phyloP scores from a whole-genome alignment of 1,140 invertebrate species.

The Drosophila ercepeae region DNA sequence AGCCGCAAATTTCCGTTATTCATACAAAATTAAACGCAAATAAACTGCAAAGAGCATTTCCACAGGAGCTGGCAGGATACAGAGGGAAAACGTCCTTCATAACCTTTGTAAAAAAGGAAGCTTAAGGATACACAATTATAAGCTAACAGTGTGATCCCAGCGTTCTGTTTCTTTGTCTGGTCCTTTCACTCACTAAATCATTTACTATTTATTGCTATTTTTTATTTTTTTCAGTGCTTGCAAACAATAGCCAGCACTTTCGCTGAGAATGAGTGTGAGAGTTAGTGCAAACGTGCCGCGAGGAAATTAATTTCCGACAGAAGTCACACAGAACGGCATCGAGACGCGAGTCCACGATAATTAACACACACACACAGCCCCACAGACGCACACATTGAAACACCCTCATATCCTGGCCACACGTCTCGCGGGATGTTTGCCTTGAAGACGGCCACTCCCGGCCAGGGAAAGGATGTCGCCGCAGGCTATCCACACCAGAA shows the following conservation, averaged over 20 bases:
- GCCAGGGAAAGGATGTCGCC: slow-evolving; percentile 55
- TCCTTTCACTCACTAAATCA: not conserved
- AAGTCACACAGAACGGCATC: slow-evolving; percentile 75
- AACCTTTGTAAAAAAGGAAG: not conserved
- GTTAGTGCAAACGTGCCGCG: slow-evolving; percentile 39
- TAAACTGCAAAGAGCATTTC: slow-evolving; percentile 49
- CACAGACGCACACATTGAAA: not conserved
- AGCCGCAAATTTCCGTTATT: slow-evolving; percentile 80
- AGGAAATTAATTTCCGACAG: slow-evolving; percentile 83
- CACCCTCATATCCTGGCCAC: slow-evolving; percentile 37
- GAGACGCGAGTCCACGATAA: slow-evolving; percentile 66
- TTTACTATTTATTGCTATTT: not conserved
- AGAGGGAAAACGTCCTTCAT: not conserved
- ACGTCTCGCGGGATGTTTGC: slow-evolving; percentile 51
- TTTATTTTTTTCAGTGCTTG: not conserved
- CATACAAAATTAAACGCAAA: slow-evolving; percentile 78
- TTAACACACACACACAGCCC: slow-evolving; percentile 28
- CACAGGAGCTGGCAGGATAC: slow-evolving; percentile 26
- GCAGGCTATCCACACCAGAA: slow-evolving; percentile 38
- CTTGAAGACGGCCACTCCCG: slow-evolving; percentile 61
- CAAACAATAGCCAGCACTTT: slow-evolving; percentile 40
- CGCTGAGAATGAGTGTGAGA: slow-evolving; percentile 15
- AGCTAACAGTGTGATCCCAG: too few relatives aligned
- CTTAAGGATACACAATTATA: too few relatives aligned
- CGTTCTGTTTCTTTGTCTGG: too few relatives aligned